Percentiles rank a stretch among this genome's conserved stretches.
Conservation (phyloP, 2,113 vertebrate species). For the Cyphomyrus plagiostoma region DNA sequence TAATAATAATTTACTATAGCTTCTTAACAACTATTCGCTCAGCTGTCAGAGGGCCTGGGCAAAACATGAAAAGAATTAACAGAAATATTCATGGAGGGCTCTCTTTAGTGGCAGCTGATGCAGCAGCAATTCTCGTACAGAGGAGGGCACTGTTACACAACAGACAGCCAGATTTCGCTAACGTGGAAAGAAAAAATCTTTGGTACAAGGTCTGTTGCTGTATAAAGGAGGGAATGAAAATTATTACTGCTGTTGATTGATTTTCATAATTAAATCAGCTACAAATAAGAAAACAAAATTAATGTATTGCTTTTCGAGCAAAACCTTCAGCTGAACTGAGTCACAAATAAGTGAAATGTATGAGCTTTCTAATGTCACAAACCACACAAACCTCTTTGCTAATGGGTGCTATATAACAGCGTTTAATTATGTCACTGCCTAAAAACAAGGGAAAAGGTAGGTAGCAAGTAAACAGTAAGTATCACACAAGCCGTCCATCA, state of each 20-base stretch:
- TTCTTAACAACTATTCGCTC: constrained; percentile 45
- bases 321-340: constrained; percentile 36
- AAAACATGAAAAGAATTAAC: constrained; percentile 54
- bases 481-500: background rate
- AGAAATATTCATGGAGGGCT: constrained; percentile 12
- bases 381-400: constrained; percentile 39
- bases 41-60: constrained; percentile 54
- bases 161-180: constrained; percentile 15
- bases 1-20: background rate
- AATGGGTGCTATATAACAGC: constrained; percentile 22
- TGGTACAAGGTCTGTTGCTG: constrained; percentile 52
- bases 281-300: constrained; percentile 46
- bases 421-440: constrained; percentile 39
- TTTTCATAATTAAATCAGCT: constrained; percentile 60
- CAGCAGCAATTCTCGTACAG: constrained; percentile 39
- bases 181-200: constrained; percentile 45
- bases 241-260: constrained; percentile 55
- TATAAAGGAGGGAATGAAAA: constrained; percentile 39
- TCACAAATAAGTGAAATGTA: constrained; percentile 40
- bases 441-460: constrained; percentile 9
- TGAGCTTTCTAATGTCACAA: constrained; percentile 41
- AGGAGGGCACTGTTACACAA: constrained; percentile 69
- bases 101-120: background rate
- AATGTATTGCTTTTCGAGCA: constrained; percentile 39
- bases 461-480: background rate